Conservation (phyloP, 2,797 vertebrate species). For the Neosalanx taihuensis region DNA sequence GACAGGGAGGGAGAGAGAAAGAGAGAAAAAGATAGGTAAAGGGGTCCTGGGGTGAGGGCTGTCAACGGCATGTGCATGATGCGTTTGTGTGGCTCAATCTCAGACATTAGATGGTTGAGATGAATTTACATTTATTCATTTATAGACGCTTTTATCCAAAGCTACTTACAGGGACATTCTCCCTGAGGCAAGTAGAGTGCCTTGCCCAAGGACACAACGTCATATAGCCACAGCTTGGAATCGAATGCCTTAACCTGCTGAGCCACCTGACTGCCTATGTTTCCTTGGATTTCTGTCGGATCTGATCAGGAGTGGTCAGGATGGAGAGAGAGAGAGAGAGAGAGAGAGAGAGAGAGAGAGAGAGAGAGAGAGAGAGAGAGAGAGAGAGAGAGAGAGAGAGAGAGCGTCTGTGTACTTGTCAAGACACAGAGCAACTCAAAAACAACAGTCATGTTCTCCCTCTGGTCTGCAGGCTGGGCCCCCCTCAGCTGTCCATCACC, state of each 20-base stretch:
- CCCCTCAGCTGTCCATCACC: constrained; percentile 9
- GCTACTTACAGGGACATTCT: no score
- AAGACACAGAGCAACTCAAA: constrained; percentile 14
- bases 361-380: no score
- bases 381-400: constrained; percentile 10
- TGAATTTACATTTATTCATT: no score
- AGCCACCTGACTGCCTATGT: no score
- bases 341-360: no score
- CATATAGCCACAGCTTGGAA: no score
- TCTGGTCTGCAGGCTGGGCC: not conserved
- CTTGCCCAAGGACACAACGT: no score
- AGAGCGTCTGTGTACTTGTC: constrained; percentile 15
- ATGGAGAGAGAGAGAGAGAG: not conserved
- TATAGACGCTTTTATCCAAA: no score
- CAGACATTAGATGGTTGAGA: constrained; percentile 6
- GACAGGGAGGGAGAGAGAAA: not conserved
- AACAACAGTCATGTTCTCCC: constrained; percentile 1
- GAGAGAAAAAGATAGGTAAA: not conserved
- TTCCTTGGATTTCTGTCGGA: constrained; percentile 14
- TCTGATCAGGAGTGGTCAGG: constrained; percentile 21
- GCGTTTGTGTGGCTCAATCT: not conserved
- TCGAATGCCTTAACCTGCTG: no score
- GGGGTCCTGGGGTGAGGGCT: not conserved
- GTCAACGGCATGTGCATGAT: not conserved
- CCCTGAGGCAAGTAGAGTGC: no score